Evolutionary conservation across 2,888 invertebrate species (phyloP).

Genomic region (Phortica okadai): DNA sequence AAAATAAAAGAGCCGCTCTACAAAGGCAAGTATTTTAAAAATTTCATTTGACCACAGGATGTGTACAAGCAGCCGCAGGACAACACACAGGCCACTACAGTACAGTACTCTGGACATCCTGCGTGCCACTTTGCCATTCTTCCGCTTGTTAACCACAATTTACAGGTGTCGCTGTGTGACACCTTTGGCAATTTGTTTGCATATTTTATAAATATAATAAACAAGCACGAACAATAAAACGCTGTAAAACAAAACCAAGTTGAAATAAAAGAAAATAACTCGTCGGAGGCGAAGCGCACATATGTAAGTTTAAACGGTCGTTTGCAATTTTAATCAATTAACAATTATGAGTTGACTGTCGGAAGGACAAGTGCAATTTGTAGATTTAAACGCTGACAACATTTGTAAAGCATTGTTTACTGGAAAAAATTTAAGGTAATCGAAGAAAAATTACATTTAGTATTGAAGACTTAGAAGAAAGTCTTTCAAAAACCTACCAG

Average conservation of each 20-base stretch:
- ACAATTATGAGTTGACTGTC: neutral
- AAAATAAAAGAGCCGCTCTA: constrained; percentile 27
- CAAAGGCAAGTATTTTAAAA: constrained; percentile 58
- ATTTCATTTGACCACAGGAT: constrained; percentile 68
- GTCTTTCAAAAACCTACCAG: no score
- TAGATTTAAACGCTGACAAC: no score
- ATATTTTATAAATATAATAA: constrained; percentile 46
- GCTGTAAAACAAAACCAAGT: neutral
- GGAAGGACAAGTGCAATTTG: no score
- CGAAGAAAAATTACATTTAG: no score
- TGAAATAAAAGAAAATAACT: constrained; percentile 18
- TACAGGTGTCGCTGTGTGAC: constrained; percentile 70
- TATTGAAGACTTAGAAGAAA: no score
- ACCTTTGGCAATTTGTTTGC: constrained; percentile 55
- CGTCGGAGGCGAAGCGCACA: constrained; percentile 4
- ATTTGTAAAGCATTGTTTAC: no score
- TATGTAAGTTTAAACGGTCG: neutral
- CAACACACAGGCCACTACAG: constrained; percentile 28
- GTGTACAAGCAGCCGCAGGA: constrained; percentile 35
- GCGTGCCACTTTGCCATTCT: neutral
- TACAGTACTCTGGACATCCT: constrained; percentile 29
- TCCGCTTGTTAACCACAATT: constrained; percentile 63
- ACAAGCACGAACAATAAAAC: neutral
- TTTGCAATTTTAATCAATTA: neutral
- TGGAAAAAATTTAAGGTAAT: no score